Percentiles rank a stretch among this genome's conserved stretches.
phyloP scores from a whole-genome alignment of 2,113 vertebrate genomes.

The Marcusenius ussheri region DNA sequence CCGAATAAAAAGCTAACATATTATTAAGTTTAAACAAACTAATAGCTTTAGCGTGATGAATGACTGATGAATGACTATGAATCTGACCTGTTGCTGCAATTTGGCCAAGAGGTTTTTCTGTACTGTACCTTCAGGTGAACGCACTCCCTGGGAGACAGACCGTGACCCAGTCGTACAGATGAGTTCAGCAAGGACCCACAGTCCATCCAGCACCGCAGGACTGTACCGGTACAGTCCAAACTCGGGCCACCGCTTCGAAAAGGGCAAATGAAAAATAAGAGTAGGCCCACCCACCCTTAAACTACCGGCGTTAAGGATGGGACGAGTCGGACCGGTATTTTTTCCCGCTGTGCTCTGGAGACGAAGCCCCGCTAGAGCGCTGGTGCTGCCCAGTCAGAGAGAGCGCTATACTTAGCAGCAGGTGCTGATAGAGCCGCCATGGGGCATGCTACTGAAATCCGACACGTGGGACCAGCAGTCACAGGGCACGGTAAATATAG shows the following conservation, averaged over 20 bases:
- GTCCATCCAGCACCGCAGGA: constrained; percentile 17
- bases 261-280: constrained; percentile 39
- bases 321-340: constrained; percentile 44
- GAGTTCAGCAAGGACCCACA: constrained; percentile 24
- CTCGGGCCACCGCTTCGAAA: constrained; percentile 23
- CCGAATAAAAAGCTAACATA: background rate
- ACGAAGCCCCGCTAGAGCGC: constrained; percentile 34
- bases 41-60: background rate
- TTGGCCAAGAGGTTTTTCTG: constrained; percentile 22
- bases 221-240: constrained; percentile 5
- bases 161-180: constrained; percentile 34
- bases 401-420: constrained; percentile 68
- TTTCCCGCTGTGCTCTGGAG: constrained; percentile 44
- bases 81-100: constrained; percentile 9
- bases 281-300: constrained; percentile 43
- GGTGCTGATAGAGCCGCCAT: constrained; percentile 63
- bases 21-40: background rate
- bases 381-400: constrained; percentile 29
- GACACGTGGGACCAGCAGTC: constrained; percentile 67
- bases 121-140: constrained; percentile 54
- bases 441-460: constrained; percentile 61
- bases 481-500: constrained; percentile 74
- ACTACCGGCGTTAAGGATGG: constrained; percentile 37
- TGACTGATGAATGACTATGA: background rate
- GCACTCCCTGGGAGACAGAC: constrained; percentile 41